Evolutionary conservation across 2,113 vertebrate genomes (phyloP).

Genomic region (Talpa occidentalis): DNA sequence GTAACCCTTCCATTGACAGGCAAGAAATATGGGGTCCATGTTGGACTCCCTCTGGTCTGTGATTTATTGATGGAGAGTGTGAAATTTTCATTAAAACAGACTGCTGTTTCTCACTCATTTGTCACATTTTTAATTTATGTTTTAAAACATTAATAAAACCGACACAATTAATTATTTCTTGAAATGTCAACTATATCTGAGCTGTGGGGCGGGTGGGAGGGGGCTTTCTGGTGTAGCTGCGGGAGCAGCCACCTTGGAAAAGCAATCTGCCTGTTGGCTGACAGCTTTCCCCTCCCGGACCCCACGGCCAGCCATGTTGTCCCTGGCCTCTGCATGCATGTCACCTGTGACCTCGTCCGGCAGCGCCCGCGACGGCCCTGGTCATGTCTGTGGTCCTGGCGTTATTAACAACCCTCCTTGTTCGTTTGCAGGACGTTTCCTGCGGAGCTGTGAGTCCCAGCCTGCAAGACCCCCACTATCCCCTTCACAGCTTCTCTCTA

Average conservation of each 20-base stretch:
- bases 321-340: rapidly evolving
- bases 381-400: not conserved
- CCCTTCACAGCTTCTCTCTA: not conserved
- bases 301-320: rapidly evolving
- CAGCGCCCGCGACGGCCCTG: not conserved
- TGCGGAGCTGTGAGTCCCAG: not conserved
- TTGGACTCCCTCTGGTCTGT: constrained; percentile 82
- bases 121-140: constrained; percentile 89
- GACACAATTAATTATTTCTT: constrained; percentile 86
- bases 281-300: not conserved
- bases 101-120: constrained; percentile 85
- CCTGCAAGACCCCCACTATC: too few relatives aligned
- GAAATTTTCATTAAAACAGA: constrained; percentile 90
- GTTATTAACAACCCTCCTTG: too few relatives aligned
- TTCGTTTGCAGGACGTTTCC: not conserved
- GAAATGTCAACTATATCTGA: constrained; percentile 83
- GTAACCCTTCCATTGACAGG: constrained; percentile 76
- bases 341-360: not conserved
- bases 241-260: constrained; percentile 75
- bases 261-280: constrained; percentile 41
- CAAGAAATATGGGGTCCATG: constrained; percentile 56
- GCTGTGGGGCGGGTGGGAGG: constrained; percentile 66
- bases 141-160: constrained; percentile 89
- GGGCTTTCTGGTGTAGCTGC: constrained; percentile 67
- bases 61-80: constrained; percentile 85